These are phyloP conservation scores for Lepilemur ruficaudatus DNA, from an alignment of 2,797 vertebrate species.

Conservation along the genomic window DNA sequence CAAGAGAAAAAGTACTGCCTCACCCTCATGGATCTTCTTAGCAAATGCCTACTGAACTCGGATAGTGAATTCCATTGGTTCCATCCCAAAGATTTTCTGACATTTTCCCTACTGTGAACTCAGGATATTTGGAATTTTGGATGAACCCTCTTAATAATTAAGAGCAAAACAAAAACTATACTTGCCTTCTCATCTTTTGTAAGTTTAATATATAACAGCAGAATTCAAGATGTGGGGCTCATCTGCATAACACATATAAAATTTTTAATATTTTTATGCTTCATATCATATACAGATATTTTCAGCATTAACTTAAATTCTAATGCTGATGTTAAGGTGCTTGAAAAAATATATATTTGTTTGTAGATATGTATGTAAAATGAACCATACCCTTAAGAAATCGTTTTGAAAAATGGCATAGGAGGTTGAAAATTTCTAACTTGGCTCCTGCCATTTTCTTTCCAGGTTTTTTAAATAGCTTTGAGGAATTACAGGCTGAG, in stretches of 20 bases:
- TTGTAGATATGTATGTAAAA: neutral
- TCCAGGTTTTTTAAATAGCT: slow-evolving; percentile 89
- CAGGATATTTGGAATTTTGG: neutral
- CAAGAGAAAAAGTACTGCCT: neutral
- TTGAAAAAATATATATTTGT: neutral
- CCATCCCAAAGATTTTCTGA: neutral
- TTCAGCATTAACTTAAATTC: neutral
- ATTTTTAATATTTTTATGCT: neutral
- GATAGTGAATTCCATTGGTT: neutral
- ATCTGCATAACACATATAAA: neutral
- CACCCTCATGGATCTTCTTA: neutral
- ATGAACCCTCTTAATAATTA: neutral
- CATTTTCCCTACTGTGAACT: neutral
- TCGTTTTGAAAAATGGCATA: neutral
- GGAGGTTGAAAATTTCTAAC: neutral
- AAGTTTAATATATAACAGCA: neutral
- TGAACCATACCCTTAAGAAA: neutral
- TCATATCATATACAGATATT: neutral
- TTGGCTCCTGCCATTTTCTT: slow-evolving; percentile 22
- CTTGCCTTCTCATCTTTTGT: neutral
- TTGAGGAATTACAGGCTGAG: slow-evolving; percentile 94
- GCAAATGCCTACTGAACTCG: neutral
- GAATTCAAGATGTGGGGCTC: neutral
- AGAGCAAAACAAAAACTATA: neutral
- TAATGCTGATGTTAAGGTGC: neutral